A percentile compares a stretch with the other conserved stretches of the same genome.
phyloP scores from a whole-genome alignment of 53 echinoderm and acorn worm genomes.

The Henricia sp. region DNA sequence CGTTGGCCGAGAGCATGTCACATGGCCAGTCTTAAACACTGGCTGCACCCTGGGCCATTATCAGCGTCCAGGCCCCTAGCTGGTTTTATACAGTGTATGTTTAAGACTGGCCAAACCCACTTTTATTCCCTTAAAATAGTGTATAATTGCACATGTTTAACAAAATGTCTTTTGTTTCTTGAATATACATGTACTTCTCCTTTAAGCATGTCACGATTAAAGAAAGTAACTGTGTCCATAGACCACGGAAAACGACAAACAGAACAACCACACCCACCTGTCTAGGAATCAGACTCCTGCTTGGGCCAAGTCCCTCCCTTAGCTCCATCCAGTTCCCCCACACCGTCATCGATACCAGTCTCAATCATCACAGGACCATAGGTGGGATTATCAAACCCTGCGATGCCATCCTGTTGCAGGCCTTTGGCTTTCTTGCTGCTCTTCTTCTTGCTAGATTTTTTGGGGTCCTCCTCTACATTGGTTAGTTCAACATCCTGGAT shows the following conservation, averaged over 20 bases:
- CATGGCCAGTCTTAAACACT: no score
- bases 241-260: background rate
- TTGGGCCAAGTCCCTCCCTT: conserved; percentile 4
- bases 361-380: background rate
- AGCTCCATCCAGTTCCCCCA: conserved; percentile 6
- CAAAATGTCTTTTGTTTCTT: no score
- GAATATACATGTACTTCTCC: no score
- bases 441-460: background rate
- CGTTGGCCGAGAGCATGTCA: no score
- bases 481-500: background rate
- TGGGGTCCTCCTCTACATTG: background rate
- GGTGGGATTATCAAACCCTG: conserved; percentile 38
- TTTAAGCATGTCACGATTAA: no score
- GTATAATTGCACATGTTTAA: no score
- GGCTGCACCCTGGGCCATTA: no score
- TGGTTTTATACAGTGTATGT: no score
- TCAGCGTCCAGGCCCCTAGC: no score
- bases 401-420: conserved; percentile 7
- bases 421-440: conserved; percentile 26
- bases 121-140: no score
- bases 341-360: background rate
- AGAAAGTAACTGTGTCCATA: background rate
- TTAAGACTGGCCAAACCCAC: no score
- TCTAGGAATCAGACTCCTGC: conserved; percentile 26
- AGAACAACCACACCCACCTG: background rate